Evolutionary conservation across 2,113 vertebrate genomes (phyloP).

Genomic region (Eurystomus gularis): DNA sequence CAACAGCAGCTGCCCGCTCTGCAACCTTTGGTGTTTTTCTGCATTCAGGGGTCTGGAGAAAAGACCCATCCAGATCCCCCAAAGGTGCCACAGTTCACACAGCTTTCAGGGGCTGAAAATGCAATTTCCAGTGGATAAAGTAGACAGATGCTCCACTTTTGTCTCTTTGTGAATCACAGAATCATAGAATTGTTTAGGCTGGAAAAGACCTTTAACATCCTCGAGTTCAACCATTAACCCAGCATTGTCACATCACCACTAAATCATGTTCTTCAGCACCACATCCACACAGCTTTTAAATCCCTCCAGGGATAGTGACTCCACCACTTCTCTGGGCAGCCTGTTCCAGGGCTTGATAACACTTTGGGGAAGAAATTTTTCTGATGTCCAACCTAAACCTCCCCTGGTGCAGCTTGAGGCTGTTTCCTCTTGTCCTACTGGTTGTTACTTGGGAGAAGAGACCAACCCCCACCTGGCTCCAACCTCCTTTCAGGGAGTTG

Average conservation of each 20-base stretch:
- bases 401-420: not conserved
- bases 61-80: not conserved
- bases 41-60: not conserved
- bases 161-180: not conserved
- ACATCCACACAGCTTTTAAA: not conserved
- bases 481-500: not conserved
- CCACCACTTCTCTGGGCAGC: not conserved
- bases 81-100: rapidly evolving
- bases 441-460: not conserved
- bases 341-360: not conserved
- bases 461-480: not conserved
- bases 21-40: not conserved
- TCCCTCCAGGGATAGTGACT: not conserved
- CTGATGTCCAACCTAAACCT: not conserved
- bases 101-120: not conserved
- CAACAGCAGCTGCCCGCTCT: rapidly evolving
- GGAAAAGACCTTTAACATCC: not conserved
- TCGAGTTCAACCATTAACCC: not conserved
- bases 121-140: not conserved
- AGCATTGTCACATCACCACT: not conserved
- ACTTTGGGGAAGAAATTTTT: not conserved
- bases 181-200: not conserved
- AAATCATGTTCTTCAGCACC: not conserved
- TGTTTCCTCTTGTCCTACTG: not conserved
- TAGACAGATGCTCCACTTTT: not conserved